Evolutionary conservation across 2,797 vertebrate species (phyloP).

Genomic region (Oreochromis grahami): DNA sequence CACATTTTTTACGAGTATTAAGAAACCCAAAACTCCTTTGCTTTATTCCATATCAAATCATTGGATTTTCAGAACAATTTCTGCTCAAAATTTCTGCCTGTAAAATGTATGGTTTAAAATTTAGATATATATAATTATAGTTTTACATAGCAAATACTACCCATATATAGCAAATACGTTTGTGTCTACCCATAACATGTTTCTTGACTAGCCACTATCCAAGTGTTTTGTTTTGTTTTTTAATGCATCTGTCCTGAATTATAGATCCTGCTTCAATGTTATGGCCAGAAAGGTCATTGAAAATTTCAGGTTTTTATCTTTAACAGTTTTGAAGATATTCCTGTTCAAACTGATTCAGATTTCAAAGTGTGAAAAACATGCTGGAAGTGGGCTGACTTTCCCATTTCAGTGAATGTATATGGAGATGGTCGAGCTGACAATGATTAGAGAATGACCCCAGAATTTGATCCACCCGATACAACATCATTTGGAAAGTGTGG

Average conservation of each 20-base stretch:
- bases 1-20: not conserved
- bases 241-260: not conserved
- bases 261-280: not conserved
- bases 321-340: not conserved
- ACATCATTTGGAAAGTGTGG: not conserved
- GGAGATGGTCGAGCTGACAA: accelerated
- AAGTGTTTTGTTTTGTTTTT: accelerated
- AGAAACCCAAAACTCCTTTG: not conserved
- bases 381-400: not conserved
- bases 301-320: not conserved
- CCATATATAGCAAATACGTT: accelerated
- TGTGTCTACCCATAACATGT: not conserved
- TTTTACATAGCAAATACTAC: no score
- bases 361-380: not conserved
- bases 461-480: not conserved
- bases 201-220: not conserved
- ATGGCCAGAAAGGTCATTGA: not conserved
- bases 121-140: not conserved
- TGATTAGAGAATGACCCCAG: not conserved
- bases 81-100: not conserved
- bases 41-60: not conserved
- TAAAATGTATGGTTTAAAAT: not conserved
- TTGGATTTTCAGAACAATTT: not conserved
- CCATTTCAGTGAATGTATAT: not conserved
- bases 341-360: not conserved